Conservation (phyloP, 2,888 invertebrate genomes). For the Drosophila nr. medialis region DNA sequence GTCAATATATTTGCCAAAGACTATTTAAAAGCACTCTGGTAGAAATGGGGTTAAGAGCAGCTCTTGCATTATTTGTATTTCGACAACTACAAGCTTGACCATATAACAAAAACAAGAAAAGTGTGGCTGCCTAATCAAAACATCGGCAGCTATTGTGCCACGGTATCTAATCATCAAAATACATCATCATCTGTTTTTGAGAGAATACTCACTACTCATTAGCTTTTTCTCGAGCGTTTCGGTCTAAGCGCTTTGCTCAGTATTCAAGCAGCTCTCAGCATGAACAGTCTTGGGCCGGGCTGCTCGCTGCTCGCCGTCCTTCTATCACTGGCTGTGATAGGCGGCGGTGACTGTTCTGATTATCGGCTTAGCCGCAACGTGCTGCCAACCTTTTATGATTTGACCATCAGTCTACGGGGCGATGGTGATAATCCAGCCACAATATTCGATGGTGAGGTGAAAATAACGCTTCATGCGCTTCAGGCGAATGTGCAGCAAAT, state of each 20-base stretch:
- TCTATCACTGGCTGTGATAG: slow-evolving; percentile 33
- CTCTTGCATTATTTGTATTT: not conserved
- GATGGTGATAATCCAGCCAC: slow-evolving; percentile 54
- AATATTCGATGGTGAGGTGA: slow-evolving; percentile 76
- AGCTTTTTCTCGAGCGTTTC: slow-evolving; percentile 15
- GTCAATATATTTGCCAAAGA: not conserved
- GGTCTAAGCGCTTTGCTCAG: slow-evolving; percentile 31
- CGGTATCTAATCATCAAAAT: slow-evolving; percentile 56
- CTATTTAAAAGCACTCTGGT: not conserved
- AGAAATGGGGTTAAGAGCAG: slow-evolving; percentile 6
- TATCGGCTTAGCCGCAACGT: slow-evolving; percentile 84
- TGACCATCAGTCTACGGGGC: slow-evolving; percentile 84
- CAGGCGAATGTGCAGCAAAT: slow-evolving; percentile 84
- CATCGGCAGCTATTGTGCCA: slow-evolving; percentile 19
- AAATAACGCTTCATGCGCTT: slow-evolving; percentile 85
- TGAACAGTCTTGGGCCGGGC: slow-evolving; percentile 38
- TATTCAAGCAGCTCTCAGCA: slow-evolving; percentile 42
- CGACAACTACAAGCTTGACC: not conserved
- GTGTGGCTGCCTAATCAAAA: slow-evolving; percentile 37
- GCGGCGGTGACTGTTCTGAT: slow-evolving; percentile 26
- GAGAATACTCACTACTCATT: slow-evolving; percentile 44
- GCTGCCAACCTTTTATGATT: slow-evolving; percentile 85
- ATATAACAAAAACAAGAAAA: slow-evolving; percentile 11
- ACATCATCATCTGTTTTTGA: slow-evolving; percentile 27
- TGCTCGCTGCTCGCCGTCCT: slow-evolving; percentile 27